Evolutionary conservation across 2,113 vertebrate species (phyloP).

Genomic region (Chloropsis cyanopogon): DNA sequence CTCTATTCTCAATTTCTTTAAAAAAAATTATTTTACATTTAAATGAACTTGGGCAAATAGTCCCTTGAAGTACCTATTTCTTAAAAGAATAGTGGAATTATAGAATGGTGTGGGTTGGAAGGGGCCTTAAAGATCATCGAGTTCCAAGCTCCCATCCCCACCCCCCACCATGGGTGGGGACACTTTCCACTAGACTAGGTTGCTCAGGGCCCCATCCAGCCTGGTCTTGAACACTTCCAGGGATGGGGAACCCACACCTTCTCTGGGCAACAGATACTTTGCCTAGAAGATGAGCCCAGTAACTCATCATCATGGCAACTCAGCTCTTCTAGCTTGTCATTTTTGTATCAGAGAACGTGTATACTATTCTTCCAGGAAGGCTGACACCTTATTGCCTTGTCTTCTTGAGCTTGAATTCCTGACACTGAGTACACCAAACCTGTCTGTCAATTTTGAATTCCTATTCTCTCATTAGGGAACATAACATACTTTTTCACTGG

Average conservation of each 20-base stretch:
- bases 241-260: not conserved
- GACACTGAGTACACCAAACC: not conserved
- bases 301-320: not conserved
- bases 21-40: not conserved
- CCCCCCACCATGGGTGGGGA: rapidly evolving
- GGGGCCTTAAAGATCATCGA: not conserved
- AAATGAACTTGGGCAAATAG: not conserved
- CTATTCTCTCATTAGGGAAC: not conserved
- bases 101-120: not conserved
- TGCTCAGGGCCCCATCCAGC: not conserved
- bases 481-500: not conserved
- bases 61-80: not conserved
- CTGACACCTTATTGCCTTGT: not conserved
- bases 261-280: not conserved
- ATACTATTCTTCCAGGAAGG: not conserved
- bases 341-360: not conserved
- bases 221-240: not conserved
- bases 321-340: not conserved
- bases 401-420: not conserved
- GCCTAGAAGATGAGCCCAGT: not conserved
- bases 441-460: not conserved
- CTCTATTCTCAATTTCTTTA: not conserved
- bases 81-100: not conserved
- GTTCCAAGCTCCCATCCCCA: not conserved
- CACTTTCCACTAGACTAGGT: not conserved